Evolutionary conservation across 2,797 vertebrate genomes (phyloP), one percentile per base, ranked within the genome.

Genomic region (Hemitrygon akajei): DNA sequence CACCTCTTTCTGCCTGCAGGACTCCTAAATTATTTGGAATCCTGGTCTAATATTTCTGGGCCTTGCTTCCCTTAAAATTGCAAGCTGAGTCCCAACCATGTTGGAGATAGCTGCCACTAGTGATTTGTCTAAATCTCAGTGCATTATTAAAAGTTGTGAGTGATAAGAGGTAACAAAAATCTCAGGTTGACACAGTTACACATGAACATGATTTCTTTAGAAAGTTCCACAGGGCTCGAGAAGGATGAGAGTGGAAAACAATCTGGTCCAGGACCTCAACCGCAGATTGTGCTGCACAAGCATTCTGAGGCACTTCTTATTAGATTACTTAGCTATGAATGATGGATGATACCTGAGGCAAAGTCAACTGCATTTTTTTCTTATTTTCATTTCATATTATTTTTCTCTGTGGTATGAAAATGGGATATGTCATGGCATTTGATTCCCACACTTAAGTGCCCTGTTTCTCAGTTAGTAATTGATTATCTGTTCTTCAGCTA

Each of bases 291-390:
- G 58, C 60, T 89, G 63, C 18, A 12, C 60, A 66, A 66, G 86
- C 60, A 66, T 16, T 34, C 16, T 25, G 63, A 37, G 3, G 63
- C 86, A 37, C 18, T 89, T 89, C 60, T 69, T 89, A 89, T 89
- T 89, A 69, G 60, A 37, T 89, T 89, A 69, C 86, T 37, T 69
- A 66, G 34, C 86, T 22, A 37, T 89, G 34, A 69, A 69, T 89
- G 63, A 89, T 89, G 47, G 86, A 69, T 89, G 86, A 69, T 89
- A 69, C 63, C 60, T n/a, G n/a, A 89, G 86, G 18, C 86, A 89
- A 89, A 89, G 63, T 89, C 60, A 89, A 69, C 66, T 69, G n/a
- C 18, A 11, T 86, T 60, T n/a, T 86, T 37, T 34, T 25, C 71
- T 75, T 4, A 69, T 63, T 89, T 69, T 11, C 60, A 89, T 89